phyloP scores from a whole-genome alignment of 2,113 vertebrate species.

The Platichthys flesus region DNA sequence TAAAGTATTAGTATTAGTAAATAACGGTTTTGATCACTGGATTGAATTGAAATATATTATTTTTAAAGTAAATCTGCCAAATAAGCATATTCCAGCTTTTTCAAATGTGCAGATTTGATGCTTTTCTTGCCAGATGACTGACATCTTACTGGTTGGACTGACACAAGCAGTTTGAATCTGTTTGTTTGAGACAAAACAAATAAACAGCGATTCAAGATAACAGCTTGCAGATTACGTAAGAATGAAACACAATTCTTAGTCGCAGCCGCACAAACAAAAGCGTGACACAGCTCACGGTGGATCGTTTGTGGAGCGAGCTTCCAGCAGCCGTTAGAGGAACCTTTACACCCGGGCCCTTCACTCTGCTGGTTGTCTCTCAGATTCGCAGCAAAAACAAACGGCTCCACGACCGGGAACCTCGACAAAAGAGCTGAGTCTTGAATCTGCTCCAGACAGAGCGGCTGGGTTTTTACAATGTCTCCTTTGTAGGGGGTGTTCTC shows the following conservation, averaged over 20 bases:
- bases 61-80: too few species aligned
- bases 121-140: too few species aligned
- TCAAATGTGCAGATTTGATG: too few species aligned
- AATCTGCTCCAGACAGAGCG: not conserved
- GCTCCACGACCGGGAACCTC: not conserved
- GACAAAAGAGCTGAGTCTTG: not conserved
- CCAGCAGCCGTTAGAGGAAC: not conserved
- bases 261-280: not conserved
- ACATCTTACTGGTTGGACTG: too few species aligned
- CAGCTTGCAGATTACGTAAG: not conserved
- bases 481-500: not conserved
- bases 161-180: too few species aligned
- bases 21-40: too few species aligned
- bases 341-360: not conserved
- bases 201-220: not conserved
- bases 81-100: too few species aligned
- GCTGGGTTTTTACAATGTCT: conserved; percentile 5
- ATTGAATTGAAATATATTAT: not conserved
- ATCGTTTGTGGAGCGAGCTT: not conserved
- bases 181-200: not conserved
- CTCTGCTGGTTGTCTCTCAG: not conserved
- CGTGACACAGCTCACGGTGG: not conserved
- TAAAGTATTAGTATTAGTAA: too few species aligned
- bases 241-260: not conserved
- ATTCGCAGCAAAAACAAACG: not conserved